Conservation (phyloP, 1,140 invertebrate species). For the Hyles euphorbiae region DNA sequence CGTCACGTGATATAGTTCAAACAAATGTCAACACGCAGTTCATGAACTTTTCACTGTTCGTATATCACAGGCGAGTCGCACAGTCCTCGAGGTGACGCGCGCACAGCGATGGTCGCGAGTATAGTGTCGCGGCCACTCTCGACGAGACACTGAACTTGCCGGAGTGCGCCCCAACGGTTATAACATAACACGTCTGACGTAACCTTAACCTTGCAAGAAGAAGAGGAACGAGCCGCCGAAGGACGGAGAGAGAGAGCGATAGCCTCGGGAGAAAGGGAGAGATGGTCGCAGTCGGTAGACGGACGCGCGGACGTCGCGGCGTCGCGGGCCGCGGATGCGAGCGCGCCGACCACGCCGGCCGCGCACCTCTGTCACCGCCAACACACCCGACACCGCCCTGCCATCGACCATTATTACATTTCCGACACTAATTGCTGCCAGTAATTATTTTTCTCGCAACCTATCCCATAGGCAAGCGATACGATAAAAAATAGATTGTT, state of each 20-base stretch:
- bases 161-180: slow-evolving; percentile 73
- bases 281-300: slow-evolving; percentile 36
- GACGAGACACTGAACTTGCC: slow-evolving; percentile 76
- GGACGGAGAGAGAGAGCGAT: slow-evolving; percentile 73
- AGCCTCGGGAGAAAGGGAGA: slow-evolving; percentile 68
- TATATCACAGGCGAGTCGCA: slow-evolving; percentile 62
- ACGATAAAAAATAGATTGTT: too few species aligned
- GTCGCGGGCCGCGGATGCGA: slow-evolving; percentile 18
- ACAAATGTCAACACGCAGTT: slow-evolving; percentile 69
- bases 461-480: too few species aligned
- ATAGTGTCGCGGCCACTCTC: slow-evolving; percentile 70
- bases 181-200: slow-evolving; percentile 76
- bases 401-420: not conserved
- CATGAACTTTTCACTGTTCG: slow-evolving; percentile 73
- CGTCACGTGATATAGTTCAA: slow-evolving; percentile 62
- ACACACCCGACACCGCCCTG: slow-evolving; percentile 14
- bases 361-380: slow-evolving; percentile 17
- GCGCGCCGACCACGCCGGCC: slow-evolving; percentile 22
- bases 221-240: slow-evolving; percentile 74
- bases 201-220: slow-evolving; percentile 77
- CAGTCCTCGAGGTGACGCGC: slow-evolving; percentile 58
- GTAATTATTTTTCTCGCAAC: not conserved
- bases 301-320: slow-evolving; percentile 33
- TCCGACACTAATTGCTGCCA: slow-evolving; percentile 2
- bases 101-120: slow-evolving; percentile 52